A percentile compares a stretch with the other conserved stretches of the same genome.
phyloP scores from a whole-genome alignment of 2,113 vertebrate genomes.

The Bothrops jararaca region DNA sequence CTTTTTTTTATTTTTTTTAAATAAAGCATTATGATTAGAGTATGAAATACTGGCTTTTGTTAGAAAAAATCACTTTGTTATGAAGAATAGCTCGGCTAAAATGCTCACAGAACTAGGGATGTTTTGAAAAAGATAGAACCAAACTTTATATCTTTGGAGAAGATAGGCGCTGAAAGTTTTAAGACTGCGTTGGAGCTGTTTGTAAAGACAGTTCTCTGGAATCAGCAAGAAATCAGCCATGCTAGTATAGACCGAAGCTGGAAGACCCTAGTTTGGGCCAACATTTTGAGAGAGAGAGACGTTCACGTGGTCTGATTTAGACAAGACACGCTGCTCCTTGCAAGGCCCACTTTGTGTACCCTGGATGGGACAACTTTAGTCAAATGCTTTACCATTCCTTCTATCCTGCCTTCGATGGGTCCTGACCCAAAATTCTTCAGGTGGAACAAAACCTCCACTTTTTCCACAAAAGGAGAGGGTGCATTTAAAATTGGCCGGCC shows the following conservation, averaged over 20 bases:
- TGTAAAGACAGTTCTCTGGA: background rate
- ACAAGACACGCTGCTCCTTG: background rate
- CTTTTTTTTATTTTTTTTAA: conserved; percentile 4
- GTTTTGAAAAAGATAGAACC: background rate
- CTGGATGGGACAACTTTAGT: background rate
- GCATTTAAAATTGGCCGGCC: background rate
- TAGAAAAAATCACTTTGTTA: background rate
- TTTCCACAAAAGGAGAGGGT: background rate
- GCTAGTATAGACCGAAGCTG: background rate
- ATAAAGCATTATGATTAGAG: conserved; percentile 39
- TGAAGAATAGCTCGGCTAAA: conserved; percentile 21
- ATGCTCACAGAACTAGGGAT: background rate
- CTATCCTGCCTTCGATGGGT: background rate
- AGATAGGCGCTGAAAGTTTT: background rate
- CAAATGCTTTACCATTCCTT: background rate
- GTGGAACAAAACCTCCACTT: background rate
- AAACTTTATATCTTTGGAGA: background rate
- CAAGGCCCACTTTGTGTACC: background rate
- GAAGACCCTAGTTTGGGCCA: background rate
- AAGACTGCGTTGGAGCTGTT: background rate
- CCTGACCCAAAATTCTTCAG: background rate
- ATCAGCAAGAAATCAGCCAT: background rate
- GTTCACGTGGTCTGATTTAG: too few species aligned
- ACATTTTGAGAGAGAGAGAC: background rate
- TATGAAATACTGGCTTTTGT: conserved; percentile 36